phyloP scores from a whole-genome alignment of 2,113 vertebrate genomes.

The Anser brachyrhynchus region DNA sequence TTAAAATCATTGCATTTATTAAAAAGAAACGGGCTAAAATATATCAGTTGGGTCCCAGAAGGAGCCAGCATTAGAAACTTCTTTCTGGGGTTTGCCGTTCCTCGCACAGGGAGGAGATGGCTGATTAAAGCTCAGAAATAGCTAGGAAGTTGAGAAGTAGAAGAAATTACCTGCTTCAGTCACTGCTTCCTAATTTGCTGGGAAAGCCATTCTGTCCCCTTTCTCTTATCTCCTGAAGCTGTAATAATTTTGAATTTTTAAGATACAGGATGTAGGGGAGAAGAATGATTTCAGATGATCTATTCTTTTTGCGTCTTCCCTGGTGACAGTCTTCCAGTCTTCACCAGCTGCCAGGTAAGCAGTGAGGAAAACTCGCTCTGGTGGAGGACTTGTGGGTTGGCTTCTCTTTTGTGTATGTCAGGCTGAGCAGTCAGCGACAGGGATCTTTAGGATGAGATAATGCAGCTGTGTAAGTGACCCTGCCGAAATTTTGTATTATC shows the following conservation, averaged over 20 bases:
- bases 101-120: background rate
- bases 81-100: background rate
- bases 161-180: background rate
- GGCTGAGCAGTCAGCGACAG: background rate
- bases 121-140: conserved; percentile 30
- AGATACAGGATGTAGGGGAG: background rate
- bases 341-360: background rate
- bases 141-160: background rate
- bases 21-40: conserved; percentile 62
- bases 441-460: background rate
- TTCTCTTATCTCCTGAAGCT: background rate
- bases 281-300: background rate
- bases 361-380: background rate
- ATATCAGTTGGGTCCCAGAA: conserved; percentile 40
- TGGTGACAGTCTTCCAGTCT: background rate
- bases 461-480: background rate
- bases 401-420: background rate
- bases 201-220: background rate
- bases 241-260: background rate
- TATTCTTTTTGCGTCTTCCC: background rate
- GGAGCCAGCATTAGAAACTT: background rate
- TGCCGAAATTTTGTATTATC: background rate
- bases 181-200: background rate
- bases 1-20: conserved; percentile 67
- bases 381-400: background rate